Base-by-base conservation (phyloP, 92 coral and sea anemone genomes). In the Actinostola sp. region DNA sequence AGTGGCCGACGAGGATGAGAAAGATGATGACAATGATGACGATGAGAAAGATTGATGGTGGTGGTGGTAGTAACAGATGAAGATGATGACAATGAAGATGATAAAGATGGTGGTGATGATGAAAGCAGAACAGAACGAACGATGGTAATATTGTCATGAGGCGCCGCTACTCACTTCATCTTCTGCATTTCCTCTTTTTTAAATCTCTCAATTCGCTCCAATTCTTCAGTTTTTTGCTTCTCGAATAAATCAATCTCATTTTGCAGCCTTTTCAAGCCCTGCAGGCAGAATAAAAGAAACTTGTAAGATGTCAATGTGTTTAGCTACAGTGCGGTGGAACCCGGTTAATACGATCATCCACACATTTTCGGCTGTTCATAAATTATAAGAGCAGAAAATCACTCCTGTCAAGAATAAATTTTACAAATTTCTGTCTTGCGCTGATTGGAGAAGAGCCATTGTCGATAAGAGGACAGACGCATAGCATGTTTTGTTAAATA, bases 141-240 rank as follows among this genome's bases (percentile, higher is more conserved):
- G 16, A 35, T 27, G 57, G 69, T 41, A 36, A 2, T 14, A 58
- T 16, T 3, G 25, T 6, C 13, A 28, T 27, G 33, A 12, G 35
- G 15, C 13, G 51, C 51, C n/a, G n/a, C n/a, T n/a, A n/a, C 76
- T 34, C 52, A 95, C 99, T 92, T 92, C 70, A 95, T 53, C 70
- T 92, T 86, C 61, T 83, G 83, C 50, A 88, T 83, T 75, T 95
- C 99, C 45, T 95, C 99, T 20, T 82, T 91, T 67, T 81, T 80
- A 62, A 91, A 95, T 39, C 80, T 92, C 72, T 95, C 97, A 38
- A 95, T 77, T 67, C 97, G 77, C 48, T 91, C 95, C 12, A 95
- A 88, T 81, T 95, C 99, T 8, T 95, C 97, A 3, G 88, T 63
- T 71, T 95, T 95, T 73, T 95, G 90, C 59, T 84, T 95, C 78